These are phyloP conservation scores for Himalopsyche japonica DNA, from an alignment of 2,888 invertebrate species.

Conservation along the genomic window DNA sequence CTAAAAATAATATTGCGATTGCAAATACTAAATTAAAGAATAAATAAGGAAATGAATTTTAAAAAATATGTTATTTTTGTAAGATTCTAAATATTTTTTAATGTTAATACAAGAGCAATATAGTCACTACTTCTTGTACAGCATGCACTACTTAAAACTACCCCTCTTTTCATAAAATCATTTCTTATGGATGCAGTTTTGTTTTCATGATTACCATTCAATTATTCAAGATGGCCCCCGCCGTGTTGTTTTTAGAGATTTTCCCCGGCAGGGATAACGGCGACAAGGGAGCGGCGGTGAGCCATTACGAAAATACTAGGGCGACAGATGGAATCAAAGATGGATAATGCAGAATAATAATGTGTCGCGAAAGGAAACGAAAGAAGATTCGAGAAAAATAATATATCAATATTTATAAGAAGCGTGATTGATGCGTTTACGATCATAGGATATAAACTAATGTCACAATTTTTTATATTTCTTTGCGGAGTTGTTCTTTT, in stretches of 20 bases:
- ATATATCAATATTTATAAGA: not conserved
- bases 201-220: slow-evolving; percentile 7
- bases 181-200: not conserved
- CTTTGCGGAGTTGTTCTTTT: not conserved
- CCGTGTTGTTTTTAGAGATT: not conserved
- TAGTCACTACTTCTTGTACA: not conserved
- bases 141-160: not conserved
- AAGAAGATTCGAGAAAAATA: not conserved
- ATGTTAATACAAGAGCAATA: too few relatives aligned
- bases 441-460: not conserved
- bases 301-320: not conserved
- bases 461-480: not conserved
- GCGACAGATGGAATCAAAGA: not conserved
- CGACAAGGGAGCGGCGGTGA: not conserved
- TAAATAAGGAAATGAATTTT: too few relatives aligned
- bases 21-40: too few relatives aligned
- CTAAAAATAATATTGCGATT: too few relatives aligned
- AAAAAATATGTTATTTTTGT: too few relatives aligned
- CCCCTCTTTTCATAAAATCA: slow-evolving; percentile 1
- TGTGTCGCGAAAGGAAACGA: not conserved
- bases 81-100: too few relatives aligned
- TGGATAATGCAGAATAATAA: not conserved
- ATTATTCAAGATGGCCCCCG: slow-evolving; percentile 24
- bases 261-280: not conserved
- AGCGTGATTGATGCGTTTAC: not conserved